Percentiles rank a stretch among this genome's conserved stretches.
Evolutionary conservation across 2,888 invertebrate genomes (phyloP).

Genomic region (Plusia festucae): DNA sequence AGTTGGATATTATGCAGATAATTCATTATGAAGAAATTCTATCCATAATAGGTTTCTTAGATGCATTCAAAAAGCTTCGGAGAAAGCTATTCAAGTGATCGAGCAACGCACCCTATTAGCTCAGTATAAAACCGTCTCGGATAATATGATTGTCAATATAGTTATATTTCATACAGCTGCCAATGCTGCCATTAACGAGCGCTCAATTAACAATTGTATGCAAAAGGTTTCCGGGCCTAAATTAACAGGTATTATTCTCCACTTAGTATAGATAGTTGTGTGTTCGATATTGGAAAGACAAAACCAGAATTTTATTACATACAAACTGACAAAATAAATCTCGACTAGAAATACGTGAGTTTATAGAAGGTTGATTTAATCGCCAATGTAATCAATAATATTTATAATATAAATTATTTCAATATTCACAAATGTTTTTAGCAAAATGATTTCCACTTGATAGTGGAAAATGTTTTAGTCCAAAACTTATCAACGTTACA

Average conservation of each 20-base stretch:
- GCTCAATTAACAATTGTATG: constrained; percentile 3
- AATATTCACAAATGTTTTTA: too few species aligned
- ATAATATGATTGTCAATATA: not conserved
- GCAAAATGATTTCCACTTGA: too few species aligned
- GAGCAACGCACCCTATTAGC: constrained; percentile 4
- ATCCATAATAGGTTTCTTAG: not conserved
- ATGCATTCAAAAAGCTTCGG: constrained; percentile 1
- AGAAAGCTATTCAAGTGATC: not conserved
- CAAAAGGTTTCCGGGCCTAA: not conserved
- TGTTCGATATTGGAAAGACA: not conserved
- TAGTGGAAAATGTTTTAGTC: too few species aligned
- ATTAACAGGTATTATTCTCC: not conserved
- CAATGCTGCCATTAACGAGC: not conserved
- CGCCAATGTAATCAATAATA: too few species aligned
- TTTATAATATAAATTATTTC: too few species aligned
- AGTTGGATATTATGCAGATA: not conserved
- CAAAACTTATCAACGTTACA: too few species aligned
- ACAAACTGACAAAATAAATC: too few species aligned
- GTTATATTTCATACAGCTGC: not conserved
- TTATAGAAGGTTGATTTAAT: too few species aligned
- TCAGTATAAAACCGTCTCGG: constrained; percentile 4
- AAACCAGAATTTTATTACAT: not conserved
- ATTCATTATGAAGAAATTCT: too few species aligned
- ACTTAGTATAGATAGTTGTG: not conserved
- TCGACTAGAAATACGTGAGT: too few species aligned